These are phyloP conservation scores for Synanceia verrucosa DNA, from an alignment of 2,797 vertebrate species.

Conservation along the genomic window DNA sequence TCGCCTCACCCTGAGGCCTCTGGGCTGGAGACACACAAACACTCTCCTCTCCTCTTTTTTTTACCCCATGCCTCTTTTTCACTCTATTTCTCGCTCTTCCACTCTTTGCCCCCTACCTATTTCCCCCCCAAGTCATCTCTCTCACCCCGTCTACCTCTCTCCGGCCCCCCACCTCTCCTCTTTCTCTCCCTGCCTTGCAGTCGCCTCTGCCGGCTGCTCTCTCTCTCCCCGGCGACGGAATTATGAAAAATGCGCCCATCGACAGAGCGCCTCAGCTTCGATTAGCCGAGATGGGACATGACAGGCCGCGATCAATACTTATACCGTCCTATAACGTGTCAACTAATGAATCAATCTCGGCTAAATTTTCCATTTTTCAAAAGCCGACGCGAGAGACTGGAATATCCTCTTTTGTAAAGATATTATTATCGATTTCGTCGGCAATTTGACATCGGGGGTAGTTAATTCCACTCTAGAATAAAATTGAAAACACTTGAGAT, in stretches of 20 bases:
- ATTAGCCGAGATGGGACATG: conserved; percentile 99
- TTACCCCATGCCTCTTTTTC: conserved; percentile 82
- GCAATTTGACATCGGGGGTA: conserved; percentile 99
- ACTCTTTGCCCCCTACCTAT: conserved; percentile 85
- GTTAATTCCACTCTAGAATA: conserved; percentile 99
- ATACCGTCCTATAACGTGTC: conserved; percentile 99
- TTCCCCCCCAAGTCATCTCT: conserved; percentile 76
- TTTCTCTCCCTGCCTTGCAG: conserved; percentile 87
- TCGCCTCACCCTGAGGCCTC: conserved; percentile 62
- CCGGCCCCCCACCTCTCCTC: conserved; percentile 77
- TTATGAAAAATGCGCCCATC: conserved; percentile 99
- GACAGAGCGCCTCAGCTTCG: conserved; percentile 99
- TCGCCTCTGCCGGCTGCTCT: conserved; percentile 84
- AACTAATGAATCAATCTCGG: conserved; percentile 99
- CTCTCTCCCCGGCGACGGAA: conserved; percentile 92
- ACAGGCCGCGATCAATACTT: conserved; percentile 99
- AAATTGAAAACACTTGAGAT: conserved; percentile 99
- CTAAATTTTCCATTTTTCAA: conserved; percentile 99
- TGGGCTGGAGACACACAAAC: conserved; percentile 56
- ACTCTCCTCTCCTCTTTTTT: conserved; percentile 40
- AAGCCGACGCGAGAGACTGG: conserved; percentile 98
- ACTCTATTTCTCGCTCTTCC: conserved; percentile 84
- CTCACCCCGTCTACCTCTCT: conserved; percentile 72
- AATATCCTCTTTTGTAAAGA: conserved; percentile 99
- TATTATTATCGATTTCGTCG: conserved; percentile 99